Evolutionary conservation across 2,113 vertebrate species (phyloP), one percentile per base, ranked within the genome.

Genomic region (Irena cyanogastra): DNA sequence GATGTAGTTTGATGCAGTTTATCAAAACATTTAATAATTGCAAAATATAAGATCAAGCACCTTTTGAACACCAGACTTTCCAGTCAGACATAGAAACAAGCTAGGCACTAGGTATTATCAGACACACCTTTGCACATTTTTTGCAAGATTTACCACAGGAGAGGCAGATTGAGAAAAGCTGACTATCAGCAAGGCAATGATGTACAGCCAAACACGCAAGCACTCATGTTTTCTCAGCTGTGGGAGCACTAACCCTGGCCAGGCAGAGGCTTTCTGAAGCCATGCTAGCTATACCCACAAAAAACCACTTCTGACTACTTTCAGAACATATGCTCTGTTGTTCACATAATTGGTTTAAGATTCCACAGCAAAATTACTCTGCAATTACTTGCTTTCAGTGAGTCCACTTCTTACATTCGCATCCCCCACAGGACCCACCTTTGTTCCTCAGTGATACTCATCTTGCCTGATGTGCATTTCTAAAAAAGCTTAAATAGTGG

Each of bases 351-450:
- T 94, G 86, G 61, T 92, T 92, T 94, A 91, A 94, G 91, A 91
- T 94, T 91, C 91, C 86, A 78, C n/a, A 75, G 86, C 56, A 68
- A 92, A 97, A 95, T 96, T 90, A 89, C 76, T 85, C 82, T 91
- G 90, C 92, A 92, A 92, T 96, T 93, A 95, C 89, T 87, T 77
- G 76, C 91, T 93, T 90, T 92, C 94, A 94, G 91, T n/a, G 35
- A 78, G 69, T 78, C 81, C 69, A 94, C 49, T 52, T 56, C 75
- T 85, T 93, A 85, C 2, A 4, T 69, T 85, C 2, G 0, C 13
- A 75, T 87, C 49, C 64, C 45, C 26, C 52, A 37, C 47, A 74
- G 64, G 44, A 89, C 19, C 72, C 59, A 89, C 83, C 89, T 92
- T 91, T 94, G 80, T 42, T 87, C 80, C n/a, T 60, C 14, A 70